Evolutionary conservation across 2,888 invertebrate species (phyloP).

Genomic region (Deilephila elpenor): DNA sequence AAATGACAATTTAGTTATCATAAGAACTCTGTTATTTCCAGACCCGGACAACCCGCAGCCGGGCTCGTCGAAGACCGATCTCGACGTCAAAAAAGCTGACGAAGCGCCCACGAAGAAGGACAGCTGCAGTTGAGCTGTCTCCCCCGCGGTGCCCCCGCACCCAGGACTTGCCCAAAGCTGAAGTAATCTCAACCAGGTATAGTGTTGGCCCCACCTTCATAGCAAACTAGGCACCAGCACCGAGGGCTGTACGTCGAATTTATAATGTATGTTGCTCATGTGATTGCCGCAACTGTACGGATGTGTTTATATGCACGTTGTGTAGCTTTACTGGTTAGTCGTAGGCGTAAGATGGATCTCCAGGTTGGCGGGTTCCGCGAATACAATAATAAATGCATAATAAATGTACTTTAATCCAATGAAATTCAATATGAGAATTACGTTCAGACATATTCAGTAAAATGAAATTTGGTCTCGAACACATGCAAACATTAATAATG

Average conservation of each 20-base stretch:
- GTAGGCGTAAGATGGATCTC: not conserved
- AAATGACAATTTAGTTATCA: no score
- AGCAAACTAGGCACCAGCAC: constrained; percentile 52
- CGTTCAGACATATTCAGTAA: no score
- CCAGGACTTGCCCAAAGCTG: constrained; percentile 77
- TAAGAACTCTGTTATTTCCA: constrained; percentile 48
- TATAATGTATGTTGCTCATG: constrained; percentile 21
- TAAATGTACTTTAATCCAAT: not conserved
- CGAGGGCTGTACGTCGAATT: constrained; percentile 32
- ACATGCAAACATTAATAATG: not conserved
- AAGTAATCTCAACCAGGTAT: constrained; percentile 80
- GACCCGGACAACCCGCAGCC: constrained; percentile 66
- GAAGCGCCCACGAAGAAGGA: constrained; percentile 60
- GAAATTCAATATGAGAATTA: no score
- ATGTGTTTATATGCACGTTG: constrained; percentile 4
- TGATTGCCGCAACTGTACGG: constrained; percentile 1
- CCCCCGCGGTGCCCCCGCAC: constrained; percentile 55
- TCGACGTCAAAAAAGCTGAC: constrained; percentile 55
- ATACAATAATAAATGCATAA: not conserved
- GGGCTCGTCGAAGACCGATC: constrained; percentile 64
- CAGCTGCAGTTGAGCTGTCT: constrained; percentile 75
- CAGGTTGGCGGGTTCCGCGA: not conserved
- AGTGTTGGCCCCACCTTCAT: constrained; percentile 64
- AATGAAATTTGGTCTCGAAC: not conserved
- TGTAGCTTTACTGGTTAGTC: constrained; percentile 19